Evolutionary conservation across 2,888 invertebrate genomes (phyloP).

Genomic region (Hetaerina titia): DNA sequence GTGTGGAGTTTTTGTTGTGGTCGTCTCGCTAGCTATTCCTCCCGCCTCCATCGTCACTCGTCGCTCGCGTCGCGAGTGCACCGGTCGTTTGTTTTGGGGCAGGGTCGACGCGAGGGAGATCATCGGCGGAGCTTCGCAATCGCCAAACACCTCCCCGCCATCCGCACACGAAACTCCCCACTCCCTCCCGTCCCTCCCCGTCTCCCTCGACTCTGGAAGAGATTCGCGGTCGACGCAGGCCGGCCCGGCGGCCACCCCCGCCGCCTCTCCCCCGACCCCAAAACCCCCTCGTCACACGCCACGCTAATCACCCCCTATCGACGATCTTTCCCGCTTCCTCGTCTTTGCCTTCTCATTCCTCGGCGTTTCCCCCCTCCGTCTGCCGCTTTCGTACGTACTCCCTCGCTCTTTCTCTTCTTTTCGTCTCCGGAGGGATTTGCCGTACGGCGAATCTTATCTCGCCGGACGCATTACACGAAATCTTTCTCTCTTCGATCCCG

Average conservation of each 20-base stretch:
- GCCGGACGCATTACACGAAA: too few species aligned
- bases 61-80: not conserved
- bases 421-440: not conserved
- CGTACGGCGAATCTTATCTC: not conserved
- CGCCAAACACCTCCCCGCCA: not conserved
- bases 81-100: not conserved
- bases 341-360: not conserved
- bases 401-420: too few species aligned
- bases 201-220: too few species aligned
- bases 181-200: too few species aligned
- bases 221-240: too few species aligned
- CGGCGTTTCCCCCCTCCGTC: not conserved
- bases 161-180: too few species aligned
- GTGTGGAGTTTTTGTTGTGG: not conserved
- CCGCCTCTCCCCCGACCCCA: too few species aligned
- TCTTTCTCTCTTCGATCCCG: too few species aligned
- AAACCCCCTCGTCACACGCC: too few species aligned
- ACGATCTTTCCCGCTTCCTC: not conserved
- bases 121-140: too few species aligned
- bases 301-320: not conserved
- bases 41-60: not conserved
- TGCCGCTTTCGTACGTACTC: not conserved
- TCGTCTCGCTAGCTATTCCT: not conserved
- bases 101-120: too few species aligned
- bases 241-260: too few species aligned